phyloP scores from a whole-genome alignment of 2,113 vertebrate species.

The Psittacara wagleri region DNA sequence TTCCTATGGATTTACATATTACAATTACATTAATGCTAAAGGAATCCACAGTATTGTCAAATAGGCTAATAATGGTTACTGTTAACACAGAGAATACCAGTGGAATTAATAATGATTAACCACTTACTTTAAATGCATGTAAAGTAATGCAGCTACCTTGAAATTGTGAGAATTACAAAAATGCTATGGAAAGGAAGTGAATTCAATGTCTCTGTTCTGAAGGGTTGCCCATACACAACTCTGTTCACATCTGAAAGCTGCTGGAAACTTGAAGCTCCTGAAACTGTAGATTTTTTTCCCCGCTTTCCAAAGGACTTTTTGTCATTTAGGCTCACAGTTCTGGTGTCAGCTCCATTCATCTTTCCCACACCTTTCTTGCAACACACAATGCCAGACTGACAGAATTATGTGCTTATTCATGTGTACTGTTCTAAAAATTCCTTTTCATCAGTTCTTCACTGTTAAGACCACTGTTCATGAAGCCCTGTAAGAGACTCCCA shows the following conservation, averaged over 20 bases:
- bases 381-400: background rate
- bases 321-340: background rate
- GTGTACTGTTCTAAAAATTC: background rate
- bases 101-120: slow-evolving; percentile 50
- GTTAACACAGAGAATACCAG: background rate
- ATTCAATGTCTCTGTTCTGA: background rate
- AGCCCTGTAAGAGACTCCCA: too few species aligned
- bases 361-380: background rate
- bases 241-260: background rate
- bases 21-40: slow-evolving; percentile 47
- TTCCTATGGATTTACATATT: slow-evolving; percentile 53
- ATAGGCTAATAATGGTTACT: slow-evolving; percentile 48
- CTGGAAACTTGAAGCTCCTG: background rate
- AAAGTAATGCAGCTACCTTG: slow-evolving; percentile 44
- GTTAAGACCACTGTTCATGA: background rate
- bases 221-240: background rate
- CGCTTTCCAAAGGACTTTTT: background rate
- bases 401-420: background rate
- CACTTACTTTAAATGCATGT: slow-evolving; percentile 20
- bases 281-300: background rate
- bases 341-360: background rate
- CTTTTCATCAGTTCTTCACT: background rate
- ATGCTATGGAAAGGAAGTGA: background rate
- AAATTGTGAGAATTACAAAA: slow-evolving; percentile 6
- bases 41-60: slow-evolving; percentile 49